Conservation (phyloP, 2,113 vertebrate genomes). For the Menura novaehollandiae region DNA sequence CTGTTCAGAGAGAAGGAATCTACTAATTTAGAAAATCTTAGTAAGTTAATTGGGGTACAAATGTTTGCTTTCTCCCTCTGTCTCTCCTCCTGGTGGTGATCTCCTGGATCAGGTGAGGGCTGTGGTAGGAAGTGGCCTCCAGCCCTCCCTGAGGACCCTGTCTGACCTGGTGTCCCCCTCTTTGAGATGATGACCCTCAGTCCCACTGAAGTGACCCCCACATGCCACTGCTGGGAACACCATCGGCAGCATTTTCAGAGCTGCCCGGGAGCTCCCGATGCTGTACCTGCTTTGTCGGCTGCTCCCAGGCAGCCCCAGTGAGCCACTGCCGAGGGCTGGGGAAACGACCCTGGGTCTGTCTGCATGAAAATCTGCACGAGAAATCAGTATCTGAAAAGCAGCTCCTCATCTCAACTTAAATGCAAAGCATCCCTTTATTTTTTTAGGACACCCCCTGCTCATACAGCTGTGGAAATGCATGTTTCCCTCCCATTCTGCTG, state of each 20-base stretch:
- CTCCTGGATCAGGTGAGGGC: neutral
- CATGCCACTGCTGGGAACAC: neutral
- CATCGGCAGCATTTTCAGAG: neutral
- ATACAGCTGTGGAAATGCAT: neutral
- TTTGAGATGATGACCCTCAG: neutral
- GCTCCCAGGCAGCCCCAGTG: neutral
- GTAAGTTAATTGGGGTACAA: neutral
- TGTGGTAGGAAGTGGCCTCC: neutral
- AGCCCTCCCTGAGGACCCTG: neutral
- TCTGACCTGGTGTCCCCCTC: neutral
- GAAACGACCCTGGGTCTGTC: rapidly evolving
- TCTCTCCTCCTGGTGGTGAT: neutral
- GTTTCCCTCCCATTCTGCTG: rapidly evolving
- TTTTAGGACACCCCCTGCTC: neutral
- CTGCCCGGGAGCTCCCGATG: rapidly evolving
- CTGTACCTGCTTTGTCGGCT: neutral
- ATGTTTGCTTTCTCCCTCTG: neutral
- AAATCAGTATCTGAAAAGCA: neutral
- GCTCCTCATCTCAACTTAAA: neutral
- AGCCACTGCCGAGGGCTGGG: neutral
- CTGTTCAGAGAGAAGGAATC: neutral
- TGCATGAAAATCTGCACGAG: neutral
- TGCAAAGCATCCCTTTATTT: neutral
- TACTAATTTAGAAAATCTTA: neutral
- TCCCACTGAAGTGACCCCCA: neutral